These are phyloP conservation scores for Halesus radiatus DNA, from an alignment of 1,140 invertebrate genomes.

Conservation along the genomic window DNA sequence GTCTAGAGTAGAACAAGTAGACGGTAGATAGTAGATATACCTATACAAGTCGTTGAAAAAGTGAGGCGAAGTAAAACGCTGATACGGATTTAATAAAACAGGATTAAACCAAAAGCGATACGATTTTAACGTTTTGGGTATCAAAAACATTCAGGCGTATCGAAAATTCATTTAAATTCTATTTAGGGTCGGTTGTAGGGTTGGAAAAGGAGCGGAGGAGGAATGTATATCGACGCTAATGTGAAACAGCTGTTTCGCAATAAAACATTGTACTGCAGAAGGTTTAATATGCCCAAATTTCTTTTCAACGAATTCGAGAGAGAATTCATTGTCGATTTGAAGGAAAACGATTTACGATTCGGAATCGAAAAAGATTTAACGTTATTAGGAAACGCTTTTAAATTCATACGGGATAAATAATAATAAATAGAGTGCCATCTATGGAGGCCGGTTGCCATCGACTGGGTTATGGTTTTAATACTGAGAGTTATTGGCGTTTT, in stretches of 20 bases:
- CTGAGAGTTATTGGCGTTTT: no score
- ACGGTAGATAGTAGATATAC: conserved; percentile 4
- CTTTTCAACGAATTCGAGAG: conserved; percentile 22
- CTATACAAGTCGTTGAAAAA: conserved; percentile 21
- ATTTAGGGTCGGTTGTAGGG: conserved; percentile 41
- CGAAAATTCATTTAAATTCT: conserved; percentile 50
- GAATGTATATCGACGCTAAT: conserved; percentile 48
- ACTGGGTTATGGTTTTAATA: no score
- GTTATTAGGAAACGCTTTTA: no score
- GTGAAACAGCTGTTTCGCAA: conserved; percentile 52
- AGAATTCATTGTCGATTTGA: conserved; percentile 22
- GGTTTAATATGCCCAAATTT: conserved; percentile 32
- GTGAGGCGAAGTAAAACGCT: neutral
- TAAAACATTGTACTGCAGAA: conserved; percentile 45
- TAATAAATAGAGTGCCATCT: no score
- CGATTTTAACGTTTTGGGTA: conserved; percentile 35
- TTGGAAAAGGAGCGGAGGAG: conserved; percentile 30
- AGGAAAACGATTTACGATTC: conserved; percentile 27
- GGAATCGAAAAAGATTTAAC: neutral
- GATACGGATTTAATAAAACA: conserved; percentile 35
- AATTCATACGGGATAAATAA: no score
- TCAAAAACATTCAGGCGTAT: conserved; percentile 34
- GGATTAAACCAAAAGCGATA: conserved; percentile 30
- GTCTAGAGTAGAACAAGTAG: neutral
- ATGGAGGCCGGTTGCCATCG: no score